phyloP scores from a whole-genome alignment of 2,888 invertebrate species.

The Cerceris ruficornis region DNA sequence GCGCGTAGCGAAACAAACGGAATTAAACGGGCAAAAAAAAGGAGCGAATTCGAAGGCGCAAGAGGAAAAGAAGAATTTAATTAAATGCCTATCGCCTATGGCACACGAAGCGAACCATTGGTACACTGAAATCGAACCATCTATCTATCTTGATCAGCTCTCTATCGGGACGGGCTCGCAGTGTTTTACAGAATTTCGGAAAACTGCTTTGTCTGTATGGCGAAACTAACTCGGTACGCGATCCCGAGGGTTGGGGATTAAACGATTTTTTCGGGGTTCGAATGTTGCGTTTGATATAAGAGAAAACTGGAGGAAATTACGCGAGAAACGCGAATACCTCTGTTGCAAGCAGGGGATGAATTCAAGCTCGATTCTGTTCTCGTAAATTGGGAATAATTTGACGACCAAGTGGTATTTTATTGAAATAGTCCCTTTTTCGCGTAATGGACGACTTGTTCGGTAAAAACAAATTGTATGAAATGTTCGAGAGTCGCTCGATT shows the following conservation, averaged over 20 bases:
- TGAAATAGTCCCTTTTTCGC: no score
- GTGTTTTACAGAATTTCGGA: constrained; percentile 49
- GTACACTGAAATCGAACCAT: constrained; percentile 58
- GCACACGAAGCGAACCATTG: constrained; percentile 15
- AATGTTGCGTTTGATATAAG: not conserved
- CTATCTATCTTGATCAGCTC: constrained; percentile 49
- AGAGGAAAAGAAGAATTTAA: constrained; percentile 63
- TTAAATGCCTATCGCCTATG: constrained; percentile 60
- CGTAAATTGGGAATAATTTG: no score
- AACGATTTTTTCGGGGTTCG: not conserved
- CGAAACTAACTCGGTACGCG: not conserved
- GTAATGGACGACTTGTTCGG: no score
- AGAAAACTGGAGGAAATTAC: not conserved
- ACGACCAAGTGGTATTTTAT: no score
- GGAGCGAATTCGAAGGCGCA: constrained; percentile 22
- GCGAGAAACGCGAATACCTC: not conserved
- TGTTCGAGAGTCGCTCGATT: no score
- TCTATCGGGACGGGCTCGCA: constrained; percentile 24
- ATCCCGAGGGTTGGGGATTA: not conserved
- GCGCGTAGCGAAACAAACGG: not conserved
- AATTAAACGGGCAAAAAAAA: constrained; percentile 4
- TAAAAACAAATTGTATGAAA: no score
- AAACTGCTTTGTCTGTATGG: constrained; percentile 31
- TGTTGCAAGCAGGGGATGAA: no score
- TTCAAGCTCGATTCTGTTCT: no score